phyloP scores from a whole-genome alignment of 1,140 invertebrate genomes.

The Drosophila sturtevanti region DNA sequence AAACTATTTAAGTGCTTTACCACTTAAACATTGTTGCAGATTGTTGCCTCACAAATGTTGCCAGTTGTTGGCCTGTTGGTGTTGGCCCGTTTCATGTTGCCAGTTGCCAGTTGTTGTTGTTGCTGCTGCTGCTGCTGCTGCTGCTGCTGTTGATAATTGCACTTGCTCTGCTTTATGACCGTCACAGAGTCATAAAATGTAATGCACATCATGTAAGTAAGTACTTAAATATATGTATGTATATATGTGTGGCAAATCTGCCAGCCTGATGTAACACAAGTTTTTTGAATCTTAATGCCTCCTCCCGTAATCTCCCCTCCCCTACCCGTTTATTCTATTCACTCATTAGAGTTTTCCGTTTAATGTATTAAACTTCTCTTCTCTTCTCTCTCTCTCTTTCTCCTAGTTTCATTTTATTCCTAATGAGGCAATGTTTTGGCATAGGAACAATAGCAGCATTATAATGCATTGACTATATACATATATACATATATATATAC shows the following conservation, averaged over 20 bases:
- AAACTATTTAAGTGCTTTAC: constrained; percentile 62
- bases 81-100: background rate
- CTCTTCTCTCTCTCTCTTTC: background rate
- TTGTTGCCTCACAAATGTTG: constrained; percentile 46
- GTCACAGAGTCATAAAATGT: constrained; percentile 69
- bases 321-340: too few relatives aligned
- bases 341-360: constrained; percentile 2
- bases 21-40: constrained; percentile 66
- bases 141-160: constrained; percentile 62
- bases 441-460: background rate
- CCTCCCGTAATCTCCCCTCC: background rate
- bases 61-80: constrained; percentile 8
- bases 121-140: constrained; percentile 30
- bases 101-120: constrained; percentile 9
- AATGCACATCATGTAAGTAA: constrained; percentile 73
- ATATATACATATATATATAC: too few relatives aligned
- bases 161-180: constrained; percentile 72
- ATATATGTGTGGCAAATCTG: constrained; percentile 27
- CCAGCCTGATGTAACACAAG: constrained; percentile 37
- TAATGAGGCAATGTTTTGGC: background rate
- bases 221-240: constrained; percentile 47
- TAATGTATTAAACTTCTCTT: background rate
- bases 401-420: background rate
- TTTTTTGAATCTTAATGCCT: constrained; percentile 17
- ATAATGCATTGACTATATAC: too few relatives aligned